Percentiles rank a stretch among this genome's conserved stretches.
These are phyloP conservation scores for Calypte anna DNA, from an alignment of 2,113 vertebrate genomes.

Conservation along the genomic window DNA sequence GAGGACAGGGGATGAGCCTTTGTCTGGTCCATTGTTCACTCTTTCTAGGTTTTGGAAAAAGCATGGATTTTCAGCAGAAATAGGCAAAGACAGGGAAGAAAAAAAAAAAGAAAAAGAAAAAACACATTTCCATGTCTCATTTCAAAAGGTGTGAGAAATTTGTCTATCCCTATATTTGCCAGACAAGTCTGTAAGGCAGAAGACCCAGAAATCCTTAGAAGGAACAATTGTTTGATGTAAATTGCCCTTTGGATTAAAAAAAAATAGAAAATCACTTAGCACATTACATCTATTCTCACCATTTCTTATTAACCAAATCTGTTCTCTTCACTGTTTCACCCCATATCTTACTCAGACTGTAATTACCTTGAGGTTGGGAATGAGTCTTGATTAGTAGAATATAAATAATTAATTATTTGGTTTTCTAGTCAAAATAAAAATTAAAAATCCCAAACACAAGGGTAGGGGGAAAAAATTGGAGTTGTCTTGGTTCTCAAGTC, in stretches of 20 bases:
- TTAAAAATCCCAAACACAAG: not conserved
- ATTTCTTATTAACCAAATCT: not conserved
- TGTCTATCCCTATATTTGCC: not conserved
- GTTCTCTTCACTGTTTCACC: not conserved
- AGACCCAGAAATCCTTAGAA: not conserved
- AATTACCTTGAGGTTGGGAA: not conserved
- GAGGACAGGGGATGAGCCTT: not conserved
- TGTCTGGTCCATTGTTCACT: not conserved
- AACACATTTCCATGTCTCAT: fast-evolving
- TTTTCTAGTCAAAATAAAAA: constrained; percentile 8
- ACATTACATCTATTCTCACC: not conserved
- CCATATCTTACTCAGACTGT: not conserved
- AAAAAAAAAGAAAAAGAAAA: too few species aligned
- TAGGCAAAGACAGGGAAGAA: not conserved
- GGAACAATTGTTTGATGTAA: not conserved
- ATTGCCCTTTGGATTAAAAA: not conserved
- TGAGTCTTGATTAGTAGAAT: not conserved
- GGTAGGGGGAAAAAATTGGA: not conserved
- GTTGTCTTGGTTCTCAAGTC: not conserved
- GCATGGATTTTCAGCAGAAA: not conserved
- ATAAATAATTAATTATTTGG: not conserved
- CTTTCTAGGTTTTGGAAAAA: not conserved
- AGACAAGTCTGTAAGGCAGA: not conserved
- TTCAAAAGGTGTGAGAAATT: not conserved
- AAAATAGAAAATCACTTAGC: not conserved